Evolutionary conservation across 2,888 invertebrate genomes (phyloP).

Genomic region (Drosophila neutralis): DNA sequence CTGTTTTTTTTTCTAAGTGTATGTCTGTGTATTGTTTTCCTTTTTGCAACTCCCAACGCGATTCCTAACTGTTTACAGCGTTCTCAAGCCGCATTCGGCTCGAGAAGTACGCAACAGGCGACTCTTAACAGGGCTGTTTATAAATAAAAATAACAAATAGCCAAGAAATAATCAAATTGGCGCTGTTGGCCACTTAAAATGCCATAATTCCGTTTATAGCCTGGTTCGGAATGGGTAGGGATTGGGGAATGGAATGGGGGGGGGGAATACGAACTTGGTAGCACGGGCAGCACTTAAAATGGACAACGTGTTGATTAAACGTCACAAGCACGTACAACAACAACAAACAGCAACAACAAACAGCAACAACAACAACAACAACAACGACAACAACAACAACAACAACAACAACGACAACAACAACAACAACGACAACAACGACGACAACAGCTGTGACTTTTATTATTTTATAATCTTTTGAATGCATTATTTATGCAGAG

Average conservation of each 20-base stretch:
- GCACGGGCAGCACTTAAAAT: conserved; percentile 53
- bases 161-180: conserved; percentile 53
- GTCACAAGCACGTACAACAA: conserved; percentile 76
- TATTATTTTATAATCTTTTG: conserved; percentile 71
- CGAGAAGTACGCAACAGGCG: conserved; percentile 28
- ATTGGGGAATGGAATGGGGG: neutral
- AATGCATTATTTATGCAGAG: conserved; percentile 54
- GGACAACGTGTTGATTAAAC: conserved; percentile 67
- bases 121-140: conserved; percentile 17
- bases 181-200: conserved; percentile 74
- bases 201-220: conserved; percentile 74
- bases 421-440: conserved; percentile 22
- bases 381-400: conserved; percentile 16
- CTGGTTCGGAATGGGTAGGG: conserved; percentile 12
- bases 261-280: conserved; percentile 7
- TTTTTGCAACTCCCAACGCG: conserved; percentile 38
- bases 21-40: conserved; percentile 26
- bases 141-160: conserved; percentile 26
- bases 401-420: conserved; percentile 42
- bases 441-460: conserved; percentile 62
- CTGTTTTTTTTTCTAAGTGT: neutral
- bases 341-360: conserved; percentile 23
- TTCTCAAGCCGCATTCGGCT: conserved; percentile 41
- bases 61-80: conserved; percentile 60
- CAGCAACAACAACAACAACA: conserved; percentile 49